phyloP scores from a whole-genome alignment of 2,113 vertebrate genomes.

The Actenoides hombroni region DNA sequence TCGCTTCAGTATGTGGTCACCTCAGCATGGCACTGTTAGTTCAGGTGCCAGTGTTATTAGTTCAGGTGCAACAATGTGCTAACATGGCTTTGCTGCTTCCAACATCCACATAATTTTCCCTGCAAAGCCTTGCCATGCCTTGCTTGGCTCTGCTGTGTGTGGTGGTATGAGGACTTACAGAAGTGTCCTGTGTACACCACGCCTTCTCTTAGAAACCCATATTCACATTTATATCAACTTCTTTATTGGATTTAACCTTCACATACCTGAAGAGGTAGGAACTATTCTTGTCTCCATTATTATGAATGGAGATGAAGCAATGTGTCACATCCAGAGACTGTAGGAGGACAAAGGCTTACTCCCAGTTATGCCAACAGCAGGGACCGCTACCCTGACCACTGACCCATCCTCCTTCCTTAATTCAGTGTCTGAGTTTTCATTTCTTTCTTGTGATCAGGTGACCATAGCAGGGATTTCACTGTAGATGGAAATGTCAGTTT shows the following conservation, averaged over 20 bases:
- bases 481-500: neutral
- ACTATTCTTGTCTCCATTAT: neutral
- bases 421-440: neutral
- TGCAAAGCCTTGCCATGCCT: neutral
- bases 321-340: neutral
- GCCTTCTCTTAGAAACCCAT: neutral
- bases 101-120: neutral
- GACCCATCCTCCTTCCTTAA: neutral
- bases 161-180: neutral
- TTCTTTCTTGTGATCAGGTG: neutral
- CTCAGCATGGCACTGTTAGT: slow-evolving; percentile 50
- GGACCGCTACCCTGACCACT: neutral
- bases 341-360: neutral
- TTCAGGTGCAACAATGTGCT: slow-evolving; percentile 43
- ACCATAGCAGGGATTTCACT: neutral
- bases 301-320: neutral
- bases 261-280: neutral
- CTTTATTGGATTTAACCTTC: neutral
- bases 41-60: slow-evolving; percentile 42
- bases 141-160: neutral
- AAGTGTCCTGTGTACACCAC: neutral
- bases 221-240: neutral
- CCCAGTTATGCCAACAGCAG: neutral
- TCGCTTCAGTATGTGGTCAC: neutral
- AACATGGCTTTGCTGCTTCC: neutral